Evolutionary conservation across 2,797 vertebrate species (phyloP).

Genomic region (Chelmon rostratus): DNA sequence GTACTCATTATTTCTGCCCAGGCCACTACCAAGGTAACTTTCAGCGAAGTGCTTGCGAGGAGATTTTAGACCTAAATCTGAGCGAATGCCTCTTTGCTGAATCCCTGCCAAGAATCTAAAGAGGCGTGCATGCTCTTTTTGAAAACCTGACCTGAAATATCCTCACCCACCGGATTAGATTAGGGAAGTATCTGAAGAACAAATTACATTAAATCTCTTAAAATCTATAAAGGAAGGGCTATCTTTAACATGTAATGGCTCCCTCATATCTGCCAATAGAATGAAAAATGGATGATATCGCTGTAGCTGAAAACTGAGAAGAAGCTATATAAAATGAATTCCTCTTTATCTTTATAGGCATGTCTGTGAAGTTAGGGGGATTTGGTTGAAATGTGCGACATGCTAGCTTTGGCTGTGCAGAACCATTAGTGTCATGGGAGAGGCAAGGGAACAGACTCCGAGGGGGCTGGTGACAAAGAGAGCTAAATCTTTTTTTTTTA

Average conservation of each 20-base stretch:
- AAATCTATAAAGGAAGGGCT: slow-evolving; percentile 72
- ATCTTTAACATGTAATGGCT: slow-evolving; percentile 73
- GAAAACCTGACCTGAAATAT: slow-evolving; percentile 74
- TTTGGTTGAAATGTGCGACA: slow-evolving; percentile 79
- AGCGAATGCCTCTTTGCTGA: slow-evolving; percentile 58
- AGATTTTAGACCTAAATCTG: slow-evolving; percentile 65
- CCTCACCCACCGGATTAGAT: slow-evolving; percentile 71
- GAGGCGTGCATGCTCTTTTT: slow-evolving; percentile 57
- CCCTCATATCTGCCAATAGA: slow-evolving; percentile 65
- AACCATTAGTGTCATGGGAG: slow-evolving; percentile 78
- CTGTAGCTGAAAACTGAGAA: slow-evolving; percentile 59
- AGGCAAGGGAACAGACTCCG: slow-evolving; percentile 68
- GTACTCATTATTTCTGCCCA: slow-evolving; percentile 46
- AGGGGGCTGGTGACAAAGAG: slow-evolving; percentile 77
- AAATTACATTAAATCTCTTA: slow-evolving; percentile 76
- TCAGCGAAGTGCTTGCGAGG: slow-evolving; percentile 60
- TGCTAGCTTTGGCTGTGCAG: slow-evolving; percentile 73
- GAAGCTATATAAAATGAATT: slow-evolving; percentile 69
- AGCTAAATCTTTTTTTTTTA: slow-evolving; percentile 74
- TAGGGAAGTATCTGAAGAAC: slow-evolving; percentile 67
- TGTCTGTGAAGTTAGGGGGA: slow-evolving; percentile 80
- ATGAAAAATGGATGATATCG: slow-evolving; percentile 65
- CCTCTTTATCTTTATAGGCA: slow-evolving; percentile 79
- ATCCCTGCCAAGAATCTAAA: slow-evolving; percentile 73
- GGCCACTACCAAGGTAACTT: slow-evolving; percentile 61